Evolutionary conservation across 2,888 invertebrate genomes (phyloP).

Genomic region (Drosophila flavopinicola): DNA sequence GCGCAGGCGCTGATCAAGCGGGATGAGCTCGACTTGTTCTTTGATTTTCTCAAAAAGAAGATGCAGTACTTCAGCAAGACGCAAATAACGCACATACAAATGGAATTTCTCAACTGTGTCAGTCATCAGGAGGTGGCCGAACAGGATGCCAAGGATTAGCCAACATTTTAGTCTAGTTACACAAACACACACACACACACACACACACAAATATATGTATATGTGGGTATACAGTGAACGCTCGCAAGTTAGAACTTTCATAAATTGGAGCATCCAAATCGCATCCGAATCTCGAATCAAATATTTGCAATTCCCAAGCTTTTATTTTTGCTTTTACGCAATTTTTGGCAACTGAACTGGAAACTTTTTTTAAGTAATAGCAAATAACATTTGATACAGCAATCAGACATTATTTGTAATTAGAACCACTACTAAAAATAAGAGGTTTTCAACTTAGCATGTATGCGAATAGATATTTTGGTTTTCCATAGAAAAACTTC

Average conservation of each 20-base stretch:
- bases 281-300: too few relatives aligned
- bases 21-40: conserved; percentile 82
- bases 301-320: too few relatives aligned
- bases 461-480: too few relatives aligned
- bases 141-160: conserved; percentile 67
- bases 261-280: too few relatives aligned
- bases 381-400: too few relatives aligned
- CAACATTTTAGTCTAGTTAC: conserved; percentile 5
- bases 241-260: conserved; percentile 9
- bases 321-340: too few relatives aligned
- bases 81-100: conserved; percentile 82
- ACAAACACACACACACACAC: not conserved
- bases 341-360: too few relatives aligned
- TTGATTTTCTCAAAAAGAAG: conserved; percentile 82
- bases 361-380: too few relatives aligned
- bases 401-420: too few relatives aligned
- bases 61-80: conserved; percentile 80
- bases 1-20: conserved; percentile 60
- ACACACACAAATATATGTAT: not conserved
- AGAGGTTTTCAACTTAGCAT: too few relatives aligned
- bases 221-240: conserved; percentile 5
- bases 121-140: conserved; percentile 77
- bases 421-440: too few relatives aligned
- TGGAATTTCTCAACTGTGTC: conserved; percentile 82
- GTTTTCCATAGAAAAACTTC: too few relatives aligned